Evolutionary conservation across 2,113 vertebrate genomes (phyloP), one percentile per base, ranked within the genome.

Genomic region (Steatornis caripensis): DNA sequence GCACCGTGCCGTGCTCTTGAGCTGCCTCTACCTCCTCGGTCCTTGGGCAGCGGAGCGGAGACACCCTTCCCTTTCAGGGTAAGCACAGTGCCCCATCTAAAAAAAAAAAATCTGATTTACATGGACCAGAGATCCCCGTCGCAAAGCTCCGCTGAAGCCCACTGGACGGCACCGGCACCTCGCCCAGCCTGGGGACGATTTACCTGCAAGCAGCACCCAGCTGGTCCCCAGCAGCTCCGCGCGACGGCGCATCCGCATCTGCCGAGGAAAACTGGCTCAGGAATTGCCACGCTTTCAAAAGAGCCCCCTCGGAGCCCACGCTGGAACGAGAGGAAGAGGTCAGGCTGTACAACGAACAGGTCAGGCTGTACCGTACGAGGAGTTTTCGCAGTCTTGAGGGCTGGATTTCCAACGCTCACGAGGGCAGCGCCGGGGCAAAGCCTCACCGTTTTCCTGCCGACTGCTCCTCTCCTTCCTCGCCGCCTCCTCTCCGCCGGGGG

Each of bases 171-270:
- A 18, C 10, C 15, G 8, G 36, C 46, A 4, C 45, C 58, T 36
- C 4, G 3, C 45, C 62, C 77, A 9, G 39, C 54, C 43, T 8
- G 9, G 29, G 32, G 23, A 9, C 5, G 1, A 34, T 7, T 90
- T 92, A 95, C 96, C 95, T 90, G 95, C 41, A 2, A 95, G 93
- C 13, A 96, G 90, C 94, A 70, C 4, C n/a, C 92, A 81, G 93
- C 64, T 0, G 41, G 51, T 57, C 22, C 71, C 75, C 83, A n/a
- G 46, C 79, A 88, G 62, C 88, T 65, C 75, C 1, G 1, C 1
- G 27, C 79, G 85, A 29, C 0, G 58, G 45, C 54, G 4, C n/a
- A 1, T 14, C 92, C 17, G 27, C 95, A 88, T 87, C 96, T 82
- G 90, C 2, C 21, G 0, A 34, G 90, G 36, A 17, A 15, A 6